Base-by-base conservation (phyloP, 1,140 invertebrate genomes). In the Pantala flavescens region DNA sequence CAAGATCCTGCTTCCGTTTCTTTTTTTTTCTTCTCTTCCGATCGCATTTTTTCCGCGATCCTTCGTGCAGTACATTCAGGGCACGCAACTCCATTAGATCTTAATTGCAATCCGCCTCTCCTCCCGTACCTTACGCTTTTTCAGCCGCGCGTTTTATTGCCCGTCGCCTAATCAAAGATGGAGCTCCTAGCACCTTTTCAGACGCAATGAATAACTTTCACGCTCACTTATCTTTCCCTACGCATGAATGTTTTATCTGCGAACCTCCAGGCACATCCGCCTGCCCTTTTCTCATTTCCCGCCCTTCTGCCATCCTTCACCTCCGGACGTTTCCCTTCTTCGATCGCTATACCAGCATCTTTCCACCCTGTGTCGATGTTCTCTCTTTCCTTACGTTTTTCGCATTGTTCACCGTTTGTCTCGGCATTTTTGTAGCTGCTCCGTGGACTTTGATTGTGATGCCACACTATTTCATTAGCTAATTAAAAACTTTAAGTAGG, bases 251-350 rank as follows among this genome's bases (percentile, higher is more conserved):
- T 63, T 63, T 63, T 63, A 63, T 63, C 49, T 63, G 43, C 70
- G 71, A 74, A 70, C 75, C 76, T 70, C 73, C 24, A 71, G 74
- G 70, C 76, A 75, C 72, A 74, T 72, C 71, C 71, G 24, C 23
- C 24, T 49, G 63, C 43, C 43, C n/a, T 63, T 24, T 55, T 43
- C 43, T 73, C 73, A 42, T 72, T 49, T 76, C 71, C 70, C 71
- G 23, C 55, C 36, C 14, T 42, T 43, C 36, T 23, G 24, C 23
- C 16, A 74, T 71, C 23, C 16, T 74, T 71, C 24, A 23, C 71
- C 36, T 23, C 24, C 72, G 19, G 42, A 36, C 75, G 75, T 74
- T 63, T 63, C 49, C n/a, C 49, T 63, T 63, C 14, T 63, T 12
- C 12, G 49, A 63, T 63, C 12, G 12, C 49, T 63, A 12, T 12